phyloP scores from a whole-genome alignment of 2,888 invertebrate species.

The Parnassius orleans region DNA sequence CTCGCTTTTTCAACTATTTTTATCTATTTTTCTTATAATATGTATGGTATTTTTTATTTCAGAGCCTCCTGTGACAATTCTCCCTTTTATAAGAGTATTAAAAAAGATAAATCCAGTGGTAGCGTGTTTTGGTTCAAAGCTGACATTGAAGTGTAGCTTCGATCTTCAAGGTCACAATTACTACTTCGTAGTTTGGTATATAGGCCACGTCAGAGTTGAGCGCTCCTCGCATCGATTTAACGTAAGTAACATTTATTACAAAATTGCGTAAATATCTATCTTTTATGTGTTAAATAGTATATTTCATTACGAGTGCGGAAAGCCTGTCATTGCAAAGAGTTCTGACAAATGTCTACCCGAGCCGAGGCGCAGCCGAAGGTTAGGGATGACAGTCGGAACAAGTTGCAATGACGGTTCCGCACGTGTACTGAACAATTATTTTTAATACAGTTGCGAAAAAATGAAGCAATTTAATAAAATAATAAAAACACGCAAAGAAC shows the following conservation, averaged over 20 bases:
- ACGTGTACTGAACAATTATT: too few species aligned
- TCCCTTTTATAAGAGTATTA: not conserved
- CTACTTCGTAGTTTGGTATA: slow-evolving; percentile 42
- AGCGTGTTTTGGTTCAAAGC: slow-evolving; percentile 37
- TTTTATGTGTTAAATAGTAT: too few species aligned
- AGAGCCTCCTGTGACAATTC: not conserved
- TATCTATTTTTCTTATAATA: not conserved
- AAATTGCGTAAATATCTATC: not conserved
- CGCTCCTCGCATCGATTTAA: slow-evolving; percentile 41
- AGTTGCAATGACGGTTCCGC: too few species aligned
- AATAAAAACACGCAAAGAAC: too few species aligned
- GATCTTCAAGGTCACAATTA: slow-evolving; percentile 32
- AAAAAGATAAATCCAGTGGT: slow-evolving; percentile 34
- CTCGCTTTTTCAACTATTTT: too few species aligned
- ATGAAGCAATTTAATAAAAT: too few species aligned
- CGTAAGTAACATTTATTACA: slow-evolving; percentile 34
- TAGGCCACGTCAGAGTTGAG: slow-evolving; percentile 40
- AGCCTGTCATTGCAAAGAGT: too few species aligned
- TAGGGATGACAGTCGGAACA: too few species aligned
- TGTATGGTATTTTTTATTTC: not conserved
- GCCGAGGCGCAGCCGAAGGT: too few species aligned
- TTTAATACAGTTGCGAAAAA: too few species aligned
- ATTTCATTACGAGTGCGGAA: too few species aligned
- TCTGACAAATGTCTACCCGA: too few species aligned
- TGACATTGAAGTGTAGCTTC: slow-evolving; percentile 38